These are phyloP conservation scores for Heterodera filipjevi DNA, from an alignment of 2,888 invertebrate genomes.

Conservation along the genomic window DNA sequence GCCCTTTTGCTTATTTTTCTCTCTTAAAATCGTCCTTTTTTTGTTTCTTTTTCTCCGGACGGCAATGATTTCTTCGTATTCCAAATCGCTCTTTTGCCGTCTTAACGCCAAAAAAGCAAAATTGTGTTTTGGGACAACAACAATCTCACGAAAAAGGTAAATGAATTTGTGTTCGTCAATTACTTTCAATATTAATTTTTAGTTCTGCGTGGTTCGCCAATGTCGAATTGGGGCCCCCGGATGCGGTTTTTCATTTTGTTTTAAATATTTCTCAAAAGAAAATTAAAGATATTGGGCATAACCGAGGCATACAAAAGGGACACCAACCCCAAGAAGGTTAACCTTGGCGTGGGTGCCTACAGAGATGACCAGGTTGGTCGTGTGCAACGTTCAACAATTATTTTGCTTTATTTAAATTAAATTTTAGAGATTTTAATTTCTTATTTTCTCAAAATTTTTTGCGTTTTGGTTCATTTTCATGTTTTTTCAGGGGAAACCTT, in stretches of 20 bases:
- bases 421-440: too few relatives aligned
- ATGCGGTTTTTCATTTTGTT: constrained; percentile 41
- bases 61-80: background rate
- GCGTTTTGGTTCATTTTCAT: too few relatives aligned
- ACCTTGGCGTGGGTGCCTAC: constrained; percentile 82
- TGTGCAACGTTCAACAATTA: too few relatives aligned
- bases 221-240: constrained; percentile 63
- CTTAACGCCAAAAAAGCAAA: background rate
- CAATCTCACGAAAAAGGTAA: background rate
- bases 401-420: too few relatives aligned
- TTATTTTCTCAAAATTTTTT: background rate
- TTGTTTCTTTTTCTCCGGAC: background rate
- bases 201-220: constrained; percentile 53
- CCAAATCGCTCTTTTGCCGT: background rate
- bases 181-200: background rate
- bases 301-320: constrained; percentile 89
- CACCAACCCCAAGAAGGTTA: constrained; percentile 87
- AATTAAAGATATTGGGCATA: constrained; percentile 80
- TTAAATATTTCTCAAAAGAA: background rate
- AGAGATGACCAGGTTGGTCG: constrained; percentile 79
- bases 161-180: background rate
- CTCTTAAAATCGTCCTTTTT: background rate
- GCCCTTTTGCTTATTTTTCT: background rate
- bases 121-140: background rate
- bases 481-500: constrained; percentile 79